Evolutionary conservation across 2,797 vertebrate species (phyloP), one percentile per base, ranked within the genome.

Genomic region (Brachymystax lenok): DNA sequence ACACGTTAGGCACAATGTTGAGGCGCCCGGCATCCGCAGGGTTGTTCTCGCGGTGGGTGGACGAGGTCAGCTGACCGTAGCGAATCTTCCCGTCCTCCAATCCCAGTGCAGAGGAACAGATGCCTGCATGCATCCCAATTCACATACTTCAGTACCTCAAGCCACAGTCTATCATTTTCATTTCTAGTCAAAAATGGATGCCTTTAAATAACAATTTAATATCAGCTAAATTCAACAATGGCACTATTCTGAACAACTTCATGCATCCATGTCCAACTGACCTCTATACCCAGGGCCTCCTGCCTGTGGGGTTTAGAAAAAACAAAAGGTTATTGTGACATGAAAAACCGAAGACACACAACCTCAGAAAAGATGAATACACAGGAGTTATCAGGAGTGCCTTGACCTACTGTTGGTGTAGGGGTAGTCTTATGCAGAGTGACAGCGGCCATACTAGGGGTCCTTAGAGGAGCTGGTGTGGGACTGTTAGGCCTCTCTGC

Each of bases 11-110:
- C 5, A 93, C 80, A 0, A 94, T 91, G 84, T 96, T 95, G 1
- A 96, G 93, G 2, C 96, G 93, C 0, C 94, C 96, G 0, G 93
- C 94, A 3, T 95, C 95, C 0, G 95, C 94, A 0, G 95, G 94
- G 67, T 94, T 95, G 84, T 95, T 95, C 27, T 93, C 94, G 0
- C 85, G 90, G 71, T 91, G 79, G 1, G 95, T 94, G 4, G 96
- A 96, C 0, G 96, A 94, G 1, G 89, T 93, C 82, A 96, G 83
- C 85, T 96, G 96, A 78, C 95, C 93, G 6, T 95, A 93, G 33
- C 77, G 90, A 21, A 96, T 83, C 0, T 87, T 87, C 0, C 95
- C 95, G 0, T 96, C 95, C 87, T 94, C 95, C 87, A 96, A 77
- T 63, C 96, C 96, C 2, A 96, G 92, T 0, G 95, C 83, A 59